Evolutionary conservation across 2,888 invertebrate genomes (phyloP).

Genomic region (Esperia sulphurella): DNA sequence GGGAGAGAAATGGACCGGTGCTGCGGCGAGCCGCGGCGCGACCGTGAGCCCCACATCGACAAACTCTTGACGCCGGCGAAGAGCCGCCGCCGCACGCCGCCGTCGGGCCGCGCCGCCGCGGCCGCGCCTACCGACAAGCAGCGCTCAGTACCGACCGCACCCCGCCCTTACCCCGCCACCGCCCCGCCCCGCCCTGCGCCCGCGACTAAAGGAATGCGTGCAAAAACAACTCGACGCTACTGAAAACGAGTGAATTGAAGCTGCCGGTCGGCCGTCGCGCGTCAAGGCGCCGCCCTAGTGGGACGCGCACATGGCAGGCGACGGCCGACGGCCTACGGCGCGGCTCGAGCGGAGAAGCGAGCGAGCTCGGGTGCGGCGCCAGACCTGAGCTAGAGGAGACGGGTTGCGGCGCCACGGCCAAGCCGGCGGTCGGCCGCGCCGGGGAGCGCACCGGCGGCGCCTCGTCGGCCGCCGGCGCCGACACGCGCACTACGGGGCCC

Average conservation of each 20-base stretch:
- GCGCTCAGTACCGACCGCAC: slow-evolving; percentile 65
- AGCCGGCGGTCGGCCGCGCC: slow-evolving; percentile 70
- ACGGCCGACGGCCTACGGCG: slow-evolving; percentile 55
- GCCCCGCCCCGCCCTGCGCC: slow-evolving; percentile 53
- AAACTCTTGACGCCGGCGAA: slow-evolving; percentile 91
- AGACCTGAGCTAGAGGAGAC: slow-evolving; percentile 85
- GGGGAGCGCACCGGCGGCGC: slow-evolving; percentile 64
- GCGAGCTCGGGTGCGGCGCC: slow-evolving; percentile 64
- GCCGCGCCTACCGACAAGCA: slow-evolving; percentile 73
- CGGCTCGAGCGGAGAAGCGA: slow-evolving; percentile 64
- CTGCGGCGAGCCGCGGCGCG: slow-evolving; percentile 84
- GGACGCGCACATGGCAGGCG: slow-evolving; percentile 21
- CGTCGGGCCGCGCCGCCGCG: slow-evolving; percentile 75
- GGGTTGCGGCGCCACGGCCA: slow-evolving; percentile 83
- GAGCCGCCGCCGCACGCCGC: slow-evolving; percentile 85
- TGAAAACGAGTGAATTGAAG: slow-evolving; percentile 73
- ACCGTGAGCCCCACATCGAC: slow-evolving; percentile 85
- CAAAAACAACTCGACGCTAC: slow-evolving; percentile 70
- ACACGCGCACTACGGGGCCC: slow-evolving; percentile 70
- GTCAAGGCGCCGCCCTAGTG: not conserved
- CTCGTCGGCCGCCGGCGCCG: slow-evolving; percentile 53
- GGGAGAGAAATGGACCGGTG: slow-evolving; percentile 92
- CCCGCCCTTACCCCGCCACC: slow-evolving; percentile 32
- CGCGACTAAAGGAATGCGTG: slow-evolving; percentile 66
- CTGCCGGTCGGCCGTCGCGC: slow-evolving; percentile 49